Evolutionary conservation across 1,140 invertebrate species (phyloP), one percentile per base, ranked within the genome.

Genomic region (Carposina sasakii): DNA sequence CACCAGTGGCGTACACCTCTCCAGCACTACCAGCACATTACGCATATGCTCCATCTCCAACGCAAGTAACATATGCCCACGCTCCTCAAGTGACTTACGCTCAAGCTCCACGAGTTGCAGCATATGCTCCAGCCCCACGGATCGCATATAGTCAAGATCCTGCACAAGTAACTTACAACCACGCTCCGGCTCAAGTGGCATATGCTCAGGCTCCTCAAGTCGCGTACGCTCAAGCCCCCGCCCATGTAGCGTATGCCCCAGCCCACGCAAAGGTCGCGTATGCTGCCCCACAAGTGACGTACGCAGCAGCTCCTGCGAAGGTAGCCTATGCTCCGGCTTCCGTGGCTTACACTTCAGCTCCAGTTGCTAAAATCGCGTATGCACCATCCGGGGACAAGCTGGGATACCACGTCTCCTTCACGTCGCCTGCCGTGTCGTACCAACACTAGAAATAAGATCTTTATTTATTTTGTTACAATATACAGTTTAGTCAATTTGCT

Each of bases 391-490:
- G 24, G 12, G 6, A 20, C 28, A 23, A 37, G 6, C 24, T 12
- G 10, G 16, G 66, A 19, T 66, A 64, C 8, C 68, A 68, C 36
- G 71, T 74, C 19, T 57, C 64, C 12, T 78, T 57, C 62, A 67
- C 73, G 8, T 76, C 75, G 19, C 72, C 75, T 16, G 63, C 52
- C 31, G 58, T 68, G 36, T 69, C 70, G 19, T 78, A 78, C 59
- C 65, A 74, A 21, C 75, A 78, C 54, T 78, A 75, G 58, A 48
- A 21, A 8, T 39, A 39, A 39, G 36, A 4, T 3, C 5, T 37
- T 49, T 70, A 71, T 65, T 71, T 67, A 71, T 73, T 67, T 47
- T 65, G 48, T 63, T 64, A 62, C 63, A 70, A 54, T 60, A 63
- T 34, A 60, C 50, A 67, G 55, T 63, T 42, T 57, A 67, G 50